Evolutionary conservation across 2,113 vertebrate species (phyloP), one percentile per base, ranked within the genome.

Genomic region (Lampris megalopsis): DNA sequence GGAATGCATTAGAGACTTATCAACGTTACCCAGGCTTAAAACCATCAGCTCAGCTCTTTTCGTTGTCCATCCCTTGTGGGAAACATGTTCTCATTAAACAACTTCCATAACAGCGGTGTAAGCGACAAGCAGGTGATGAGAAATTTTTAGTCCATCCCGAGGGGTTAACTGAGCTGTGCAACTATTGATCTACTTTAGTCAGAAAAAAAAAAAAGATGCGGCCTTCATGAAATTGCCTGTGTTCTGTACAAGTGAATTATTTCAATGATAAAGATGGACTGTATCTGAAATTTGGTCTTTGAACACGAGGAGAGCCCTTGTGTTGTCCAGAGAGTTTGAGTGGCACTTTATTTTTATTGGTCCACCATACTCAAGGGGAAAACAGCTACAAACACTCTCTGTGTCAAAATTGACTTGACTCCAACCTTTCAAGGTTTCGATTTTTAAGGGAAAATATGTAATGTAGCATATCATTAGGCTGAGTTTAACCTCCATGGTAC

Each of bases 1-100:
- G 82, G 82, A 92, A 90, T 88, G 84, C 90, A 90, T 93, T 84
- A 88, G 86, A 89, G 90, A 89, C 88, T 88, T 80, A 82, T 90
- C 88, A 91, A 80, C 52, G 85, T 88, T 86, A 75, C 54, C 41
- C 67, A 56, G 62, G 80, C 83, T 85, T 85, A 80, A 86, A 93
- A 94, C 78, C 75, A 89, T 89, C 81, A 49, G 47, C 86, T 94
- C 93, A 93, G 93, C 93, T 89, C 62, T 92, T 93, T 93, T 65
- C 66, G 86, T 73, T 58, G 63, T 65, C 72, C 77, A 68, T 85
- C 88, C 89, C 93, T 82, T n/a, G 83, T 88, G 90, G 85, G 66
- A 77, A 87, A 86, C 80, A 71, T 40, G 56, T 77, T 89, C 89
- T 93, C 92, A 91, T 92, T 93, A 90, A 91, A 91, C 61, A 83